Evolutionary conservation across 2,113 vertebrate genomes (phyloP).

Genomic region (Rhinogobius similis): DNA sequence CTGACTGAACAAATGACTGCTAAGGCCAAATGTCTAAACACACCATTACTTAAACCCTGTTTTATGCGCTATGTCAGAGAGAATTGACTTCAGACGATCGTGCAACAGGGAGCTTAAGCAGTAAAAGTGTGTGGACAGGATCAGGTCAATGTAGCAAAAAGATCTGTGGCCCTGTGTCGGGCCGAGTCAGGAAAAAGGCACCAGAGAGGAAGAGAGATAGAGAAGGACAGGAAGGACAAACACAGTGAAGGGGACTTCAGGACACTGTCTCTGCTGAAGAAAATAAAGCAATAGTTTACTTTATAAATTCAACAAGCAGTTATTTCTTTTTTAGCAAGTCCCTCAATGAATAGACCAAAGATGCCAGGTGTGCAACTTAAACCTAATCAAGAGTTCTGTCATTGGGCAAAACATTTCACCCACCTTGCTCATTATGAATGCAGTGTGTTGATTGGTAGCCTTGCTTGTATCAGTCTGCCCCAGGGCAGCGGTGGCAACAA

Average conservation of each 20-base stretch:
- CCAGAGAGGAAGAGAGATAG: constrained; percentile 11
- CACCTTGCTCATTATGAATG: no score
- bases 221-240: neutral
- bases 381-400: neutral
- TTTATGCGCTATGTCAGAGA: constrained; percentile 28
- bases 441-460: no score
- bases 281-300: neutral
- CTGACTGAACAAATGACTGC: neutral
- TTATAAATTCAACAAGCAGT: neutral
- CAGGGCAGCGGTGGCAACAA: no score
- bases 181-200: constrained; percentile 14
- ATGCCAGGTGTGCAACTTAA: neutral
- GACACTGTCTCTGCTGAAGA: neutral
- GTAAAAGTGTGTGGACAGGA: constrained; percentile 29
- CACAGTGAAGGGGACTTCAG: neutral
- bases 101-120: constrained; percentile 15
- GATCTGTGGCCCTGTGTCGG: constrained; percentile 5
- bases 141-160: constrained; percentile 34
- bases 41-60: constrained; percentile 3
- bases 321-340: no score
- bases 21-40: constrained; percentile 9
- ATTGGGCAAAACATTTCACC: no score
- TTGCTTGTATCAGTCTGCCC: no score
- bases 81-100: constrained; percentile 31
- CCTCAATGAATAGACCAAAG: neutral